phyloP scores from a whole-genome alignment of 2,113 vertebrate species.

The Lamprotornis superbus region DNA sequence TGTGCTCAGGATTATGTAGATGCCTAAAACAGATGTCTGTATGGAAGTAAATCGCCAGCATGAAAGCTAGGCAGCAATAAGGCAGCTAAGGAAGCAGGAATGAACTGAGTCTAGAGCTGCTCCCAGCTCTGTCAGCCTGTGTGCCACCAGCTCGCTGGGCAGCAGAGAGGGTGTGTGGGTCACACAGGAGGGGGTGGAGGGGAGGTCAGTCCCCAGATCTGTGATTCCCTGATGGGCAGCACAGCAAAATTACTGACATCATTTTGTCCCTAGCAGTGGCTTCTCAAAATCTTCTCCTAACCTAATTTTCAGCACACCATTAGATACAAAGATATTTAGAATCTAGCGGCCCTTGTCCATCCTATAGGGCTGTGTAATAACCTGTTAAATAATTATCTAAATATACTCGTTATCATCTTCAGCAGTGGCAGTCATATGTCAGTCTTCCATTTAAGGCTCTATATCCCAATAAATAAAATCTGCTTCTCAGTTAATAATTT shows the following conservation, averaged over 20 bases:
- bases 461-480: not conserved
- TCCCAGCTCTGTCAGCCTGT: not conserved
- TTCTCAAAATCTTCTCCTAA: not conserved
- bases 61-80: not conserved
- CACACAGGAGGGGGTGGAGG: accelerated
- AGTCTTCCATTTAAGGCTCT: not conserved
- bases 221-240: not conserved
- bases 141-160: accelerated
- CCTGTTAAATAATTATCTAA: not conserved
- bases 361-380: not conserved
- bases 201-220: no score
- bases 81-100: not conserved
- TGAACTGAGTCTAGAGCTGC: not conserved
- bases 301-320: not conserved
- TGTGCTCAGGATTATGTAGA: not conserved
- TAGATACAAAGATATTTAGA: not conserved
- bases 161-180: not conserved
- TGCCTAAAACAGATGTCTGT: not conserved
- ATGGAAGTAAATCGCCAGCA: not conserved
- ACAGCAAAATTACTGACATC: not conserved
- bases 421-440: not conserved
- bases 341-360: not conserved
- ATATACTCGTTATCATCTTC: not conserved
- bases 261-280: not conserved
- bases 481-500: not conserved